Evolutionary conservation across 1,140 invertebrate genomes (phyloP), one percentile per base, ranked within the genome.

Genomic region (Drosophila orosa): DNA sequence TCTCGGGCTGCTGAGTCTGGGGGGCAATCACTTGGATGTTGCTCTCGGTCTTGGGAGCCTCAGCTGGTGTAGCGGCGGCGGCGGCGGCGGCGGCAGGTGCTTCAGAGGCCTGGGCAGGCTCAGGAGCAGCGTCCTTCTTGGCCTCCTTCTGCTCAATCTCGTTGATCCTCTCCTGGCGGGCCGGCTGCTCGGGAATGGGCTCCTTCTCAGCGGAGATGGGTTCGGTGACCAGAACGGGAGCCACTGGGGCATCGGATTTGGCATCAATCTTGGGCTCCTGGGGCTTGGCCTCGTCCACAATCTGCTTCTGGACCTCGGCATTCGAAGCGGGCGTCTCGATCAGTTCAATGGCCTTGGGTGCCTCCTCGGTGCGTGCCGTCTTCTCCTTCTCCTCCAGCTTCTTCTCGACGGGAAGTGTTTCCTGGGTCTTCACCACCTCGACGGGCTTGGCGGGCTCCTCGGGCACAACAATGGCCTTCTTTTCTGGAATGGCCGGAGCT

Each of bases 311-410:
- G 2, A 67, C 69, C 35, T 73, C 80, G n/a, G 45, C 67, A 33
- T 58, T 78, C 37, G 69, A 66, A 35, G 54, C 80, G 10, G 81
- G 67, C 2, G 67, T 66, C 40, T 81, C 74, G 17, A 73, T 66
- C 19, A 74, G 50, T 8, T 77, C 75, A 47, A 86, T 65, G 8
- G 84, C 76, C 33, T 87, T 82, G 42, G 69, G 60, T 7, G 80
- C 79, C 63, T 86, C 47, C 19, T 85, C 81, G 27, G 76, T 74
- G 76, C 81, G 81, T 10, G 68, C 68, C n/a, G 77, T 57, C 44
- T 82, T 82, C 44, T 82, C 76, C 57, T 83, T 44, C 24, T 85
- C 81, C 54, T 84, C 76, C 52, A 81, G 63, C 50, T 81, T 81
- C 59, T 74, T 66, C 24, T 60, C 63, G 24, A 29, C 40, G n/a